Evolutionary conservation across 2,113 vertebrate genomes (phyloP), one percentile per base, ranked within the genome.

Genomic region (Lepidothrix coronata): DNA sequence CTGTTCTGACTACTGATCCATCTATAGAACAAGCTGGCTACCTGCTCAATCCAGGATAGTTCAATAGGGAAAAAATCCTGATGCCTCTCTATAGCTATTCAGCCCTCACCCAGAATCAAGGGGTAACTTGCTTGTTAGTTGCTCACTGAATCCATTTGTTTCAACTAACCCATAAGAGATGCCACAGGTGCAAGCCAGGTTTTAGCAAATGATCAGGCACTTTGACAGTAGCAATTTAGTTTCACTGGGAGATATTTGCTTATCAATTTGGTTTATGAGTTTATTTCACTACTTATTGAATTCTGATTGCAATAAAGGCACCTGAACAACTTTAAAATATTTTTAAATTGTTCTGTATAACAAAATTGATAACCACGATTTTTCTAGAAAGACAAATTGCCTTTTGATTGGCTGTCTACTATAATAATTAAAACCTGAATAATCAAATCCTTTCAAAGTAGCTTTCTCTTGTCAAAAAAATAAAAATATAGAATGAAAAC

Each of bases 331-430:
- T 93, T 91, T 9, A 59, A 89, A 93, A 74, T 89, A 88, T 84
- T 90, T 93, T 88, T 44, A 17, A 68, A 59, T 79, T 49, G 58
- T 85, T 87, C 55, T 65, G 16, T 51, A 65, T 66, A 59, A 74
- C 73, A 96, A 58, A 95, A 92, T 78, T 96, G 86, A 95, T 95
- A 96, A 93, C 58, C 79, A 86, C 72, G 61, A 94, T 66, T 96
- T 93, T 78, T 93, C 89, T 85, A 85, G 90, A 97, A 97, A 87
- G 88, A 93, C 22, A 97, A 95, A 96, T 66, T 96, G 84, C 66
- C 65, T 94, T 97, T 95, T 94, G 90, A 95, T 95, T 95, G 65
- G 79, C 68, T 95, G 81, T 91, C 75, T 93, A 67, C 25, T 72
- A 7, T 33, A 89, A 83, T 90, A 96, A 91, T 90, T 97, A 87